phyloP scores from a whole-genome alignment of 1,140 invertebrate genomes.

The Galendromus occidentalis region DNA sequence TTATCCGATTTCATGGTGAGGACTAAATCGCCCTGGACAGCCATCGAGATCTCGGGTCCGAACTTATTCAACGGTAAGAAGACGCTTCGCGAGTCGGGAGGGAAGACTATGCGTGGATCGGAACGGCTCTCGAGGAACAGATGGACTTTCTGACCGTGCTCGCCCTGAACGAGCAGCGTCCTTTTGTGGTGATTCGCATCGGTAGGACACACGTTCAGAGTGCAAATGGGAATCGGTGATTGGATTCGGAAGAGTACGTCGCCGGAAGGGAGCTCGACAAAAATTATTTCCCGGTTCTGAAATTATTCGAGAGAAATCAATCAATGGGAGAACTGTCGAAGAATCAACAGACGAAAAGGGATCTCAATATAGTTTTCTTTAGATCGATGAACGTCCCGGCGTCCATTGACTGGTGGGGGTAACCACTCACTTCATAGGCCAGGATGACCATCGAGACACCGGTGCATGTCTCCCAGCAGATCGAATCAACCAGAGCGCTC shows the following conservation, averaged over 20 bases:
- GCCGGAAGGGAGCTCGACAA: not conserved
- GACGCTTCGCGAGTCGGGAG: not conserved
- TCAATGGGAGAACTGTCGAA: too few species aligned
- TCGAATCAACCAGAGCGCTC: not conserved
- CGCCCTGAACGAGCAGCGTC: not conserved
- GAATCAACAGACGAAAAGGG: too few species aligned
- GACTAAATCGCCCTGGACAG: not conserved
- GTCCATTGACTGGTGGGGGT: too few species aligned
- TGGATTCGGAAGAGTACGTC: not conserved
- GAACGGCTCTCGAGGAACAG: not conserved
- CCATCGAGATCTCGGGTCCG: not conserved
- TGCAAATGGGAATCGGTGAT: not conserved
- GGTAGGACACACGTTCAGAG: not conserved
- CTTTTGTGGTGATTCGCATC: not conserved
- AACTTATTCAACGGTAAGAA: slow-evolving; percentile 7
- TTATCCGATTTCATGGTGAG: not conserved
- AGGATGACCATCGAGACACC: slow-evolving; percentile 3
- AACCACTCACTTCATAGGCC: not conserved
- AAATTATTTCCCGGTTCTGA: not conserved
- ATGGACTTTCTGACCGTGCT: not conserved
- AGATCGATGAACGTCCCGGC: too few species aligned
- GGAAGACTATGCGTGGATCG: not conserved
- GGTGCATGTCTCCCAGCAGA: slow-evolving; percentile 1
- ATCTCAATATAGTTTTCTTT: too few species aligned
- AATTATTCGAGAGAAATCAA: too few species aligned